Base-by-base conservation (phyloP, 2,797 vertebrate genomes). In the Falco peregrinus region DNA sequence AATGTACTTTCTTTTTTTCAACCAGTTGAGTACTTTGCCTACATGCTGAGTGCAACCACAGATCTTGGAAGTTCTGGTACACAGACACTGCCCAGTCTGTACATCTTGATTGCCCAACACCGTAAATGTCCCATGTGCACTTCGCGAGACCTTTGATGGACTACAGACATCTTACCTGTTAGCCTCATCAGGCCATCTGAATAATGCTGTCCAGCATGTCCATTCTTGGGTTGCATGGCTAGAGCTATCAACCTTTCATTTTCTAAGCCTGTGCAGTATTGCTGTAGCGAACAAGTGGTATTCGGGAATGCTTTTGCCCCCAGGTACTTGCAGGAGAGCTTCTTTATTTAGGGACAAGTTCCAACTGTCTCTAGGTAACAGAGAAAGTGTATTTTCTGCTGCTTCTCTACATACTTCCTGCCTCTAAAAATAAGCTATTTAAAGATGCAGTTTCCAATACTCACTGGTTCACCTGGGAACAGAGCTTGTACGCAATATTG, bases 291-390 rank as follows among this genome's bases (percentile, higher is more conserved):
- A 65, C 50, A 35, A 76, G 35, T 8, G n/a, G 41, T 53, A 71
- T 83, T 74, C 0, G 2, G 37, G 56, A 77, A 87, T 64, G 64
- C n/a, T 45, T 90, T 77, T 92, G 53, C 31, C 71, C n/a, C 37
- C 33, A 53, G 64, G 71, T 91, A 37, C 64, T 77, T 57, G 31
- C 56, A 68, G 26, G 17, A 90, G 41, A 90, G 26, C n/a, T 82
- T 13, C 53, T 83, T 87, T 84, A 83, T 63, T 92, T 87, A 80
- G 73, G 93, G 79, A 77, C 41, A 64, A 68, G 26, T 33, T 90
- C 39, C 48, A 77, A 24, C 89, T 80, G 87, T 93, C 84, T 94
- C 95, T 81, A 96, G 92, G 95, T 95, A 96, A 96, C 89, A 80
- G 78, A 79, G 69, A 60, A 75, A 86, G 11, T 24, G 16, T 70